These are phyloP conservation scores for Muraenolepis orangiensis DNA, from an alignment of 2,797 vertebrate genomes.

Conservation along the genomic window DNA sequence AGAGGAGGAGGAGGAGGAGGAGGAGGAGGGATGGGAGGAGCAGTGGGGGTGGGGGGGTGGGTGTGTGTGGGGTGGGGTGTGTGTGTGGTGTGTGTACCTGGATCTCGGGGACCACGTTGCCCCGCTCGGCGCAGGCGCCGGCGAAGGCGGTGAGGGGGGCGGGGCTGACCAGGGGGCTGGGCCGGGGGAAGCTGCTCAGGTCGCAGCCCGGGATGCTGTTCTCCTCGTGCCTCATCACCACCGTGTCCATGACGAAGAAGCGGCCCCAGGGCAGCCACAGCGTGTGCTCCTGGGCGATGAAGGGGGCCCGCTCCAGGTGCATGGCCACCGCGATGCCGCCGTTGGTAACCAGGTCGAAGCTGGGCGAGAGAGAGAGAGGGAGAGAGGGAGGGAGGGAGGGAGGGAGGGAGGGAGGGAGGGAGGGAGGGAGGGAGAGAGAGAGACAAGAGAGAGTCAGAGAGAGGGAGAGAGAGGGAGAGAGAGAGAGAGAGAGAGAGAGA, in stretches of 20 bases:
- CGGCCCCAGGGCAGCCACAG: conserved; percentile 97
- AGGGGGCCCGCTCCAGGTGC: conserved; percentile 92
- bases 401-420: too few relatives aligned
- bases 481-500: too few relatives aligned
- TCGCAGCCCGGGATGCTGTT: conserved; percentile 98
- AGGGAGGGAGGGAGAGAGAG: conserved; percentile 34
- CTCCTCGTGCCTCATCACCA: conserved; percentile 95
- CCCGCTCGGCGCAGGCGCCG: conserved; percentile 85
- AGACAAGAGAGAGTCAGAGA: conserved; percentile 41
- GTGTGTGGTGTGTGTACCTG: conserved; percentile 78
- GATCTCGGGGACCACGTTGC: conserved; percentile 92
- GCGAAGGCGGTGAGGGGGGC: conserved; percentile 91
- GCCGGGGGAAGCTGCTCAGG: conserved; percentile 91
- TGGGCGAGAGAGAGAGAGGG: too few relatives aligned
- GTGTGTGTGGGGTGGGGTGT: neutral
- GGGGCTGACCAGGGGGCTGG: conserved; percentile 86
- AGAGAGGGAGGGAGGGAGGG: too few relatives aligned
- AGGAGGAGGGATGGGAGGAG: too few relatives aligned
- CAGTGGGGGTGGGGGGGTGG: conserved; percentile 15
- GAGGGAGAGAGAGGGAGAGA: conserved; percentile 30
- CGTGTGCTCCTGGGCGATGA: conserved; percentile 96
- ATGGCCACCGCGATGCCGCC: conserved; percentile 89
- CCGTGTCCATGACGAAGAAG: conserved; percentile 98
- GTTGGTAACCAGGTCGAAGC: conserved; percentile 94
- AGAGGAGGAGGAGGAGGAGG: too few relatives aligned